A percentile compares a stretch with the other conserved stretches of the same genome.
phyloP scores from a whole-genome alignment of 2,888 invertebrate species.

The Busseola fusca region DNA sequence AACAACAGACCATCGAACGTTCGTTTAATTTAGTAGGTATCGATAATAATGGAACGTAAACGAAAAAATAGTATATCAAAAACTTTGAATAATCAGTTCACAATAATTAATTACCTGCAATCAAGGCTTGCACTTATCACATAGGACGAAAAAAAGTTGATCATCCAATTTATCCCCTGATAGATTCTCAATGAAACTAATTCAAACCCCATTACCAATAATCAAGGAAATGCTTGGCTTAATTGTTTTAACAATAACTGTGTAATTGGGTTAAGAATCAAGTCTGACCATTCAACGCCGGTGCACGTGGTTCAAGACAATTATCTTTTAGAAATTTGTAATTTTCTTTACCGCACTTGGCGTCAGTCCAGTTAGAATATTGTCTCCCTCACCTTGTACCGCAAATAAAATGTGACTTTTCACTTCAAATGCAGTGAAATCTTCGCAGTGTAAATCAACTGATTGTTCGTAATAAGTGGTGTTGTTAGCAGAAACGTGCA shows the following conservation, averaged over 20 bases:
- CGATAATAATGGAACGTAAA: conserved; percentile 5
- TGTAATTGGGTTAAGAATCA: conserved; percentile 63
- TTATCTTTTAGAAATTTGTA: conserved; percentile 55
- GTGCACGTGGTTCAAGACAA: conserved; percentile 60
- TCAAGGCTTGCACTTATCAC: neutral
- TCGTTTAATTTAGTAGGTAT: conserved; percentile 2
- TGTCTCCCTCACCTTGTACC: conserved; percentile 79
- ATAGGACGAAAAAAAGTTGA: neutral
- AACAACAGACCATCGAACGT: conserved; percentile 37
- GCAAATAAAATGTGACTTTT: conserved; percentile 74
- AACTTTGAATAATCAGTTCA: conserved; percentile 3
- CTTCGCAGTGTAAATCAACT: conserved; percentile 32
- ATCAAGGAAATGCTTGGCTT: conserved; percentile 38
- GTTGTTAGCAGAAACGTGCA: conserved; percentile 38
- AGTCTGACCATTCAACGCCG: conserved; percentile 44
- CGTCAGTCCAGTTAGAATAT: conserved; percentile 75
- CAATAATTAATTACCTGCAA: conserved; percentile 4
- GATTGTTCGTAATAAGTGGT: conserved; percentile 32
- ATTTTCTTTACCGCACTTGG: conserved; percentile 61
- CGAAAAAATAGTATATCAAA: neutral
- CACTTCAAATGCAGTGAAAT: conserved; percentile 55
- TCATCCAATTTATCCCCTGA: conserved; percentile 9
- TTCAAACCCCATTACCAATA: conserved; percentile 38
- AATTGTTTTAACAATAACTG: conserved; percentile 52
- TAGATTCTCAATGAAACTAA: conserved; percentile 9